These are phyloP conservation scores for Rhinichthys klamathensis DNA, from an alignment of 2,113 vertebrate genomes.

Conservation along the genomic window DNA sequence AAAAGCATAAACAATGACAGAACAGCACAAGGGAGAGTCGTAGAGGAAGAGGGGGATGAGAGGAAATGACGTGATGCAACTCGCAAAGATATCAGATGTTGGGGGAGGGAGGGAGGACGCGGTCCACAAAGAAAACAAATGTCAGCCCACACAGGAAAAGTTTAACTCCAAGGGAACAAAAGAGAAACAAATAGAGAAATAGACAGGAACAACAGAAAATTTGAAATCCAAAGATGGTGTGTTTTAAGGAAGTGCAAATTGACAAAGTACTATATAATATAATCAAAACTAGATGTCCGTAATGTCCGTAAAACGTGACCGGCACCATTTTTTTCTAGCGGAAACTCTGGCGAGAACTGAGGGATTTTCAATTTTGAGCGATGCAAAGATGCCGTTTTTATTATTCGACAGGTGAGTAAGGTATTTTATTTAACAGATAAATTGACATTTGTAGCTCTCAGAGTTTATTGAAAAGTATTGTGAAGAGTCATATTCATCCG, in stretches of 20 bases:
- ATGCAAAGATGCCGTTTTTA: no score
- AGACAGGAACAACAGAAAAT: background rate
- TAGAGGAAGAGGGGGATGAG: background rate
- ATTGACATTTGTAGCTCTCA: no score
- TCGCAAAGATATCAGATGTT: constrained; percentile 24
- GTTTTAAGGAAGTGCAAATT: background rate
- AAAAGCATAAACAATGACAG: constrained; percentile 30
- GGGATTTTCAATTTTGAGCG: no score
- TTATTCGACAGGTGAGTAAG: no score
- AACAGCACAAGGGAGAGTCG: constrained; percentile 13
- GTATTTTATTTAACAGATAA: no score
- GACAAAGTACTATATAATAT: background rate
- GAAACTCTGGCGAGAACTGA: no score
- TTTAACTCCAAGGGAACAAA: background rate
- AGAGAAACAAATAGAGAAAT: background rate
- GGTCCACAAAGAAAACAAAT: constrained; percentile 9
- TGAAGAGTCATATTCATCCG: no score
- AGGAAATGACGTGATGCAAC: constrained; percentile 24
- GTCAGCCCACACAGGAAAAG: background rate
- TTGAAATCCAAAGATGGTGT: background rate
- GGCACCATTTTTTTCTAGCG: no score
- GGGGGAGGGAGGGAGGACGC: background rate
- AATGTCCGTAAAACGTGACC: no score
- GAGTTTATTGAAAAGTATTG: no score
- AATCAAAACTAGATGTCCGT: no score